These are phyloP conservation scores for Onthophagus sagittarius DNA, from an alignment of 2,888 invertebrate species.

Conservation along the genomic window DNA sequence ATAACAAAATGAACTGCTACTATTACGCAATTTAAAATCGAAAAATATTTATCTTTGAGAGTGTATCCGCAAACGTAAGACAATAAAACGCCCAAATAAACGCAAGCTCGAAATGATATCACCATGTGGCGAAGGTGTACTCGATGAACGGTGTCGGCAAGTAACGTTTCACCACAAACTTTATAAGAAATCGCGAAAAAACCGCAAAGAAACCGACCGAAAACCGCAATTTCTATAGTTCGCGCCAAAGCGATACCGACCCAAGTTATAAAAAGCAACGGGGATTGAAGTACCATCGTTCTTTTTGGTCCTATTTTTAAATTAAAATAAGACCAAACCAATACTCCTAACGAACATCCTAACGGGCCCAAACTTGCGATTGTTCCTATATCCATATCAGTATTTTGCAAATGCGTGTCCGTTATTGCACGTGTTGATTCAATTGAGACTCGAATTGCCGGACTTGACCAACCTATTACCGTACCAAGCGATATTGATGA, in stretches of 20 bases:
- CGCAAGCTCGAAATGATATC: slow-evolving; percentile 24
- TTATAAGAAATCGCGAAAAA: slow-evolving; percentile 32
- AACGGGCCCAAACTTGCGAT: slow-evolving; percentile 32
- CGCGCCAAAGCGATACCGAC: slow-evolving; percentile 22
- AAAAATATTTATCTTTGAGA: slow-evolving; percentile 19
- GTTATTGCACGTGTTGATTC: slow-evolving; percentile 9
- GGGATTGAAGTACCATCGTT: slow-evolving; percentile 31
- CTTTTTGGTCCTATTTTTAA: slow-evolving; percentile 34
- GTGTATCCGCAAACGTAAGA: slow-evolving; percentile 24
- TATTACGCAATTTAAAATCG: slow-evolving; percentile 23
- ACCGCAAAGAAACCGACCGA: slow-evolving; percentile 31
- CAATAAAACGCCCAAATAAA: slow-evolving; percentile 26
- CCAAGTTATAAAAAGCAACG: slow-evolving; percentile 30
- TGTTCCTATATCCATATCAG: slow-evolving; percentile 21
- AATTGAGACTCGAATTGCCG: slow-evolving; percentile 19
- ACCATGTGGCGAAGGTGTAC: slow-evolving; percentile 22
- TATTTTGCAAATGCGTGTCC: neutral
- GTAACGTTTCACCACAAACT: slow-evolving; percentile 31
- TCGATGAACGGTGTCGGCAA: slow-evolving; percentile 31
- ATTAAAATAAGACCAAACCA: slow-evolving; percentile 30
- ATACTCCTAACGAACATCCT: slow-evolving; percentile 32
- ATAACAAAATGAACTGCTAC: slow-evolving; percentile 28
- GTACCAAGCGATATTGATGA: slow-evolving; percentile 34
- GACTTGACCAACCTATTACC: slow-evolving; percentile 33
- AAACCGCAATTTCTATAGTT: slow-evolving; percentile 16